phyloP scores from a whole-genome alignment of 2,113 vertebrate genomes.

The Pan troglodytes region DNA sequence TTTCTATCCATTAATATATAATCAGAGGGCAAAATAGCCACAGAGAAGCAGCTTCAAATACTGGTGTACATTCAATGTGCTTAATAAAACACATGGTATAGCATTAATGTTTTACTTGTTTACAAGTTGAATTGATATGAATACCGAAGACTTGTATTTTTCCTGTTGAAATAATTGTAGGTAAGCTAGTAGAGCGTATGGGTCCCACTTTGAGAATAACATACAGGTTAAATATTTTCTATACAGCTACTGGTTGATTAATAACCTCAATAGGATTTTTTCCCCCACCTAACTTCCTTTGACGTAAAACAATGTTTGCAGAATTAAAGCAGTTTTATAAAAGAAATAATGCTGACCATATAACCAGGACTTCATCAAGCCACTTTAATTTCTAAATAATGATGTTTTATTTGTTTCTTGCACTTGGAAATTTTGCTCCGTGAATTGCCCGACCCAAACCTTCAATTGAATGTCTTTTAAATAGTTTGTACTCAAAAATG shows the following conservation, averaged over 20 bases:
- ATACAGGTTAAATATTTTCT: neutral
- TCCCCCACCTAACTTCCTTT: neutral
- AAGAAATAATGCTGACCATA: neutral
- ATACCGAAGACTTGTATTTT: neutral
- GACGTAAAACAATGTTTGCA: neutral
- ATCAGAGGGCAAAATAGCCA: neutral
- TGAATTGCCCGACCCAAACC: neutral
- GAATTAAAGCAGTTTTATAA: neutral
- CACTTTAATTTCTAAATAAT: neutral
- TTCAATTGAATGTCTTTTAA: neutral
- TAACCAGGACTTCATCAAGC: constrained; percentile 23
- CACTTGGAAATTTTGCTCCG: neutral
- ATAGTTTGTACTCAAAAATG: neutral
- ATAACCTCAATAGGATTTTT: neutral
- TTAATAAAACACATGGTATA: neutral
- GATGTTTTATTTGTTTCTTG: neutral
- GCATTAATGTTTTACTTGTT: neutral
- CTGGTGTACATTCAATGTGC: neutral
- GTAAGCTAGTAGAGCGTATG: neutral
- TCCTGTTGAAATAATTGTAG: neutral
- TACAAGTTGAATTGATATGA: neutral
- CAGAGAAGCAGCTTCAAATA: neutral
- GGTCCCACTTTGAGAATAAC: neutral
- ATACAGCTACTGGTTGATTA: neutral
- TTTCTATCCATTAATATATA: neutral